Evolutionary conservation across 2,113 vertebrate species (phyloP), one percentile per base, ranked within the genome.

Genomic region (Felis chaus): DNA sequence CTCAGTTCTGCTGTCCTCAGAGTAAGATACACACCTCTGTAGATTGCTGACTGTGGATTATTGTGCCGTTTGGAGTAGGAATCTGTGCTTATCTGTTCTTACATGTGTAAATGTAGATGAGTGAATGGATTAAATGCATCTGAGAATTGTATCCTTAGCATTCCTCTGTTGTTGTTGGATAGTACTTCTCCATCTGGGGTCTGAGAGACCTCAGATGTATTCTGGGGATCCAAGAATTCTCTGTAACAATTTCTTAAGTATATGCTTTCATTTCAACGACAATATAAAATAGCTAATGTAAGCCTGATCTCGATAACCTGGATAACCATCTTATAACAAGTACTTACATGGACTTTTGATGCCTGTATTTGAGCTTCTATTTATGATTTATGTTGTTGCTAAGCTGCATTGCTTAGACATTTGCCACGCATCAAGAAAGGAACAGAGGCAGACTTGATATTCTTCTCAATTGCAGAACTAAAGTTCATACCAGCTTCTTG

Each of bases 201-300:
- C 63, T 86, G 74, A 41, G 41, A 18, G 7, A 83, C 66, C n/a
- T 83, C 27, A 57, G 19, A 57, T 50, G 0, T 95, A 48, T 33
- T 71, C 45, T 94, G 25, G 16, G 13, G 3, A 92, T 23, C 21
- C 21, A 78, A 83, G 61, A 81, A 65, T 92, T 86, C 29, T 89
- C 39, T 91, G 1, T 86, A 89, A 86, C 48, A 79, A 50, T 78
- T 89, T 89, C 14, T 76, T 81, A 65, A 84, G 33, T 84, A 3
- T 41, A 39, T 61, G 16, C 25, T 88, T 93, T 93, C 19, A 48
- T 95, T 95, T 97, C 55, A 92, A 4, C 84, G 66, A 41, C 66
- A 88, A 86, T 86, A 45, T 78, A 83, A 92, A 92, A 80, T 79
- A 88, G 57, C 66, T 76, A 71, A 63, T 27, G 4, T 50, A 92